Conservation (phyloP, 2,113 vertebrate genomes). For the Muntiacus muntjak region DNA sequence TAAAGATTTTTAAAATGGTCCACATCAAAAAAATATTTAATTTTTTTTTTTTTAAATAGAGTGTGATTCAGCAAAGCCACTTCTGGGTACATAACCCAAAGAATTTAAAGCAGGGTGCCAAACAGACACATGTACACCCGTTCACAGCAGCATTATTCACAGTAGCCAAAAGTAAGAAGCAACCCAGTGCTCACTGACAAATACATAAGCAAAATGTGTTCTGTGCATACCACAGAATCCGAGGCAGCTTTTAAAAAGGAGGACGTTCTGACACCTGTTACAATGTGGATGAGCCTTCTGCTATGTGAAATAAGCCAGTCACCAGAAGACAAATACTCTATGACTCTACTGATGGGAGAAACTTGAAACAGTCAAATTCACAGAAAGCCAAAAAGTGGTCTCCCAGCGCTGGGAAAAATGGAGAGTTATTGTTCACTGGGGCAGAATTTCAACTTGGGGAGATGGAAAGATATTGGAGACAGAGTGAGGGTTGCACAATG, state of each 20-base stretch:
- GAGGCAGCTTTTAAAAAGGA: not conserved
- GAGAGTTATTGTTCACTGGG: no score
- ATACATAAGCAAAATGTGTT: not conserved
- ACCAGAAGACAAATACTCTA: not conserved
- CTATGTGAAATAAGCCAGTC: not conserved
- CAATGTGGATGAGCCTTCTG: not conserved
- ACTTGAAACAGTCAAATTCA: not conserved
- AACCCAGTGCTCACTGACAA: rapidly evolving
- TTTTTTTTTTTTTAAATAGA: not conserved
- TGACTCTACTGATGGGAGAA: not conserved
- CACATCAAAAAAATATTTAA: not conserved
- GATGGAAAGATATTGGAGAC: not conserved
- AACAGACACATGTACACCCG: rapidly evolving
- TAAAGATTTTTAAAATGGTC: not conserved
- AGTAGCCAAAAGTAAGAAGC: not conserved
- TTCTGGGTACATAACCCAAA: not conserved
- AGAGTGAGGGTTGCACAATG: rapidly evolving
- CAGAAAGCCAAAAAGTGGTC: not conserved
- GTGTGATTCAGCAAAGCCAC: not conserved
- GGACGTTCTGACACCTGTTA: not conserved
- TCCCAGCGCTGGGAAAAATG: not conserved
- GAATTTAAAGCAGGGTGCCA: not conserved
- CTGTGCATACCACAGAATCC: not conserved
- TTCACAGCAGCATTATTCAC: not conserved
- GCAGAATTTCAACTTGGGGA: not conserved